Evolutionary conservation across 1,140 invertebrate species (phyloP).

Genomic region (Bombus confusus): DNA sequence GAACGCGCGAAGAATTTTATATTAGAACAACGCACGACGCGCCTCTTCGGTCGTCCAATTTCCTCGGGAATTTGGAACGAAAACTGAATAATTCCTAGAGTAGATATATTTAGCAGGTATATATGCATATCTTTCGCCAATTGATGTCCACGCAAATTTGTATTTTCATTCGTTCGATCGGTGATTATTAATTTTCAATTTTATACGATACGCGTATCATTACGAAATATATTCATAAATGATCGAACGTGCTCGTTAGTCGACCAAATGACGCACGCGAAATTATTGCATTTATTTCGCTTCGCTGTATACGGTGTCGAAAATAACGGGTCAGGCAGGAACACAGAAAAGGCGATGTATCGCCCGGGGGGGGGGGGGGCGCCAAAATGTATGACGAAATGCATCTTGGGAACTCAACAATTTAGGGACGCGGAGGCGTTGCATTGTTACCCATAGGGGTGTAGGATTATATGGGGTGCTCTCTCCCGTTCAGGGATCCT

Average conservation of each 20-base stretch:
- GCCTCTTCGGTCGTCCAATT: not conserved
- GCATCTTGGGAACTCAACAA: slow-evolving; percentile 63
- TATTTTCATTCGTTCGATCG: not conserved
- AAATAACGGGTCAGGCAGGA: not conserved
- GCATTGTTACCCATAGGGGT: slow-evolving; percentile 76
- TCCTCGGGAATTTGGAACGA: not conserved
- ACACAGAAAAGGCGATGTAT: slow-evolving; percentile 50
- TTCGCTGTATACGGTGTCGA: not conserved
- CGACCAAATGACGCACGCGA: slow-evolving; percentile 1
- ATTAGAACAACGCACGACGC: not conserved
- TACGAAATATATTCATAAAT: not conserved
- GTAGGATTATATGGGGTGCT: slow-evolving; percentile 73
- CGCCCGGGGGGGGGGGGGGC: slow-evolving; percentile 46
- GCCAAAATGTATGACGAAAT: slow-evolving; percentile 70
- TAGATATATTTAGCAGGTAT: no score
- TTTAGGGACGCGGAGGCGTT: slow-evolving; percentile 69
- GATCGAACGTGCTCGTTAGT: not conserved
- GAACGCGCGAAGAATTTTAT: not conserved
- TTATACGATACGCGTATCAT: no score
- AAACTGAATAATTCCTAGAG: not conserved
- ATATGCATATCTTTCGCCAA: no score
- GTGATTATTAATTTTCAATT: slow-evolving; percentile 1
- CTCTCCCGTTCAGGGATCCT: slow-evolving; percentile 68
- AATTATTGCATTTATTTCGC: slow-evolving; percentile 17
- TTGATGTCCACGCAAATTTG: no score